phyloP scores from a whole-genome alignment of 1,140 invertebrate genomes.

The Drosophila pachea region DNA sequence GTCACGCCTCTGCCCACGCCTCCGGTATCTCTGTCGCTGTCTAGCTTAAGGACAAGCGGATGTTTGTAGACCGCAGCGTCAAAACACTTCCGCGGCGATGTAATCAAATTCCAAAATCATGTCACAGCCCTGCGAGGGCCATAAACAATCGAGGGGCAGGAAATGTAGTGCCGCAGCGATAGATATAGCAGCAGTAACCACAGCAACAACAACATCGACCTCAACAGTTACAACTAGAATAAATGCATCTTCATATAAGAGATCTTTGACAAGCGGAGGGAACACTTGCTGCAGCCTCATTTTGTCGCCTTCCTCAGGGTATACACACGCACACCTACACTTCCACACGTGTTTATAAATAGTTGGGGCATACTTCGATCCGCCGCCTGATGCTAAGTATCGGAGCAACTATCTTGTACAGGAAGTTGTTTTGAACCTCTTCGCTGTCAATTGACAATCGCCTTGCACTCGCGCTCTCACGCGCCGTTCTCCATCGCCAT shows the following conservation, averaged over 20 bases:
- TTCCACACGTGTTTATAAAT: constrained; percentile 42
- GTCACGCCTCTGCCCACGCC: background rate
- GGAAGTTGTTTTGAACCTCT: constrained; percentile 35
- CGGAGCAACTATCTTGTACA: constrained; percentile 55
- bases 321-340: background rate
- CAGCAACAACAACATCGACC: too few relatives aligned
- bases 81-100: constrained; percentile 51
- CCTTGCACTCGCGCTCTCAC: background rate
- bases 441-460: constrained; percentile 54
- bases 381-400: constrained; percentile 54
- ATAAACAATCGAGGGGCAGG: constrained; percentile 53
- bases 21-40: constrained; percentile 10
- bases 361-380: constrained; percentile 27
- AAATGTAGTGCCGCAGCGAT: constrained; percentile 44
- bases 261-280: constrained; percentile 18
- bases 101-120: constrained; percentile 60
- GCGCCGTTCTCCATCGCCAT: background rate
- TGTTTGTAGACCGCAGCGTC: constrained; percentile 54
- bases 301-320: background rate
- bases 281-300: background rate
- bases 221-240: too few relatives aligned
- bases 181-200: constrained; percentile 6
- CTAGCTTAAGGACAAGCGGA: constrained; percentile 72
- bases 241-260: constrained; percentile 25
- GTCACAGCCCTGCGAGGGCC: constrained; percentile 45